phyloP scores from a whole-genome alignment of 2,888 invertebrate genomes.

The Salticus scenicus region DNA sequence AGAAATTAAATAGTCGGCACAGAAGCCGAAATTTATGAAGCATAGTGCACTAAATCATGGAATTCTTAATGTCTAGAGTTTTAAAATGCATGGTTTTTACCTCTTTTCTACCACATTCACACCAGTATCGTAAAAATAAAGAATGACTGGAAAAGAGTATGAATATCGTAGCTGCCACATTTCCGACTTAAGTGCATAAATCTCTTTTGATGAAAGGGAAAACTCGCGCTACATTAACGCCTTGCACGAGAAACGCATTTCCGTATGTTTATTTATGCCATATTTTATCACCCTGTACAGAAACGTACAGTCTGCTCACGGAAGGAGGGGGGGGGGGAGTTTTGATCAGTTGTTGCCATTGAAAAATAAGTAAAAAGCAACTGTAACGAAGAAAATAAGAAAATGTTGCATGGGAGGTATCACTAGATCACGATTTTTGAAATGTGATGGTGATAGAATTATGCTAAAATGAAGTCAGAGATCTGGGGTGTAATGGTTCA shows the following conservation, averaged over 20 bases:
- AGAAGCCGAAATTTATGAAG: too few species aligned
- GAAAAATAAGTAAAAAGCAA: background rate
- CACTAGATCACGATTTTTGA: constrained; percentile 38
- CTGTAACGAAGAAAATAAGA: constrained; percentile 4
- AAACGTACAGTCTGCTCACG: background rate
- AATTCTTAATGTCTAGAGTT: too few species aligned
- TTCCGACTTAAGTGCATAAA: constrained; percentile 38
- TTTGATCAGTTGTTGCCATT: constrained; percentile 1
- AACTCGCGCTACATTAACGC: constrained; percentile 53
- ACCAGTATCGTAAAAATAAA: background rate
- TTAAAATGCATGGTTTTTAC: background rate
- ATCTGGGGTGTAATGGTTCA: background rate
- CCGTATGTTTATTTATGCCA: constrained; percentile 52
- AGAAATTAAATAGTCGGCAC: too few species aligned
- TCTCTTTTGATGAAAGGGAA: constrained; percentile 29
- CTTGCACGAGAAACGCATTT: constrained; percentile 23
- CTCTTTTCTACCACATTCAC: background rate
- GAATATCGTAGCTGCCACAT: constrained; percentile 3
- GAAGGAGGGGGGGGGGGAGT: background rate
- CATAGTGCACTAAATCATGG: too few species aligned
- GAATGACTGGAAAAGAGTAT: background rate
- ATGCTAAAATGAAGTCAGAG: background rate
- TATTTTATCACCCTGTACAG: constrained; percentile 28
- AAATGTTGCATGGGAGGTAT: constrained; percentile 20
- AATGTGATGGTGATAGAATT: constrained; percentile 47